Base-by-base conservation (phyloP, 2,113 vertebrate species). In the Coreoperca whiteheadi region DNA sequence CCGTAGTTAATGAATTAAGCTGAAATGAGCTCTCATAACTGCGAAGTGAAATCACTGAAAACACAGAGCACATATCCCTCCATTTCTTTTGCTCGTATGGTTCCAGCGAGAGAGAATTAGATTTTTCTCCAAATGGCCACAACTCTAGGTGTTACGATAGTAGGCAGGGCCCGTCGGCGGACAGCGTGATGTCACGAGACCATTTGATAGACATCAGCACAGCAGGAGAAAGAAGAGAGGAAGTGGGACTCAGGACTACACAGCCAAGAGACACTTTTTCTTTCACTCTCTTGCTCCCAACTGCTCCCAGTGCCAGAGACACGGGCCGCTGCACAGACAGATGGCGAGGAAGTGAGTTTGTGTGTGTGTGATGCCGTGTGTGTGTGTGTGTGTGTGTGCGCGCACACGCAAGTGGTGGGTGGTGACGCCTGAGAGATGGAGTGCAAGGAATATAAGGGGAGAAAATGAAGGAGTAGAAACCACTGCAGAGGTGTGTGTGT, bases 301-400 rank as follows among this genome's bases (percentile, higher is more conserved):
- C 86, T 88, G 89, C 86, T 92, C 91, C 87, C 83, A 82, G 90
- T 91, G 91, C 90, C 86, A 89, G 82, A 90, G 92, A 90, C 88
- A 93, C 65, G 88, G 91, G 90, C 92, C 76, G 87, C 88, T 92
- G 93, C 89, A 91, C 92, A 90, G 86, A 92, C 93, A 94, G 92
- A 94, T 94, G 94, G 92, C 81, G 72, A 78, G 66, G 83, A 84
- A 75, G 90, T 85, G 88, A 89, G 91, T 28, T 79, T 23, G 37
- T 46, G 73, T 53, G n/a, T 37, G 23, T 10, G 63, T 56, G 75
- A 28, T 69, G 51, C 34, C 25, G 78, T 28, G 73, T 51, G 41
- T 30, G 82, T 34, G 75, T 32, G 53, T 81, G 60, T 54, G 68
- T 30, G 81, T 46, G 59, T 23, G 9, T 46, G 61, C 37, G 63